Base-by-base conservation (phyloP, 2,113 vertebrate species). In the Vulpes vulpes region DNA sequence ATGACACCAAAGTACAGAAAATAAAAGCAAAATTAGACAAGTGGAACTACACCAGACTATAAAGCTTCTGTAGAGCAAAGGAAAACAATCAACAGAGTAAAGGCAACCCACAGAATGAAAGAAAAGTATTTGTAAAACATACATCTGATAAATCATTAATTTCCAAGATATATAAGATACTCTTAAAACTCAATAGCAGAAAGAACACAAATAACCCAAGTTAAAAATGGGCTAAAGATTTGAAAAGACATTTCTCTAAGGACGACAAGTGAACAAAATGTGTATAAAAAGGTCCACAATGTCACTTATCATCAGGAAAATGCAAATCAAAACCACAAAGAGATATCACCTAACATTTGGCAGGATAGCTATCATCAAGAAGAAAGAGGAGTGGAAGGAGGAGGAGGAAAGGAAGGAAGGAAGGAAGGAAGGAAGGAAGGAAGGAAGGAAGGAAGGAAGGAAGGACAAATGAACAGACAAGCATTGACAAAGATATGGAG, bases 271-370 rank as follows among this genome's bases (percentile, higher is more conserved):
- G 12, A 43, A 5, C 43, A 82, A 82, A 6, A 81, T 32, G 8
- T 35, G 25, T 74, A 82, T 55, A 25, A 55, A 62, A 62, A 38
- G 32, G 64, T 80, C 30, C 32, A 38, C 85, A 43, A 19, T 35
- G 55, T 84, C 79, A 64, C 30, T 84, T 60, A 84, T n/a, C 35
- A 32, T 38, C n/a, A 35, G 65, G 32, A 19, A 53, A 89, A 11
- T 74, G 32, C 64, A 81, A 74, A 89, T 89, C n/a, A 89, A 64
- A 82, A 64, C 57, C 65, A 89, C 86, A 82, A 62, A 64, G 67
- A 23, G 85, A 19, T 71, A 32, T 82, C 12, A 94, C n/a, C 19
- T 82, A 27, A 74, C 3, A 64, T 19, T 25, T 55, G n/a, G 64
- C 32, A 89, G 8, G 78, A 62, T 51, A 51, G 53, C 64, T 71